phyloP scores from a whole-genome alignment of 2,113 vertebrate genomes.

The Pelobates fuscus region DNA sequence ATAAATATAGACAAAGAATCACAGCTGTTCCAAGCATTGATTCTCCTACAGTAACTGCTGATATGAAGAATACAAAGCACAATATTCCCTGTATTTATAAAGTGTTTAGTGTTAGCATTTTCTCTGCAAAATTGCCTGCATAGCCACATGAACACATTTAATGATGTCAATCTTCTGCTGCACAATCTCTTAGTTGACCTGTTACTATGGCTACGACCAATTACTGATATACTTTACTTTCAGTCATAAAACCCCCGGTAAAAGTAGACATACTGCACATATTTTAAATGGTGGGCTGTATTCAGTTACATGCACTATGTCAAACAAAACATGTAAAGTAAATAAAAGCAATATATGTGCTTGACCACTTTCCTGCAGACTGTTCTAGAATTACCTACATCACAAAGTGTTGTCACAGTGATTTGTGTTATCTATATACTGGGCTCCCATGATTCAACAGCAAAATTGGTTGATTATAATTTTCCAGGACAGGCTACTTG shows the following conservation, averaged over 20 bases:
- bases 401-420: too few relatives aligned
- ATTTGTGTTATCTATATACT: too few relatives aligned
- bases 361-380: too few relatives aligned
- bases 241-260: not conserved
- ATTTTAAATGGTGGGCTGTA: not conserved
- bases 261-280: not conserved
- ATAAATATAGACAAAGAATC: not conserved
- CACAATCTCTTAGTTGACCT: not conserved
- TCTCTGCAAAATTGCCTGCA: not conserved
- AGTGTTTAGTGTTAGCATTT: not conserved
- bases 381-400: too few relatives aligned
- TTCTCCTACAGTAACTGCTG: not conserved
- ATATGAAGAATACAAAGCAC: not conserved
- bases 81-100: not conserved
- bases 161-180: not conserved
- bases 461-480: too few relatives aligned
- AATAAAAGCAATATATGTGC: too few relatives aligned
- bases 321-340: too few relatives aligned
- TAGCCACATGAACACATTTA: not conserved
- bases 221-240: not conserved
- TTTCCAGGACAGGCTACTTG: too few relatives aligned
- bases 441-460: too few relatives aligned
- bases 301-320: too few relatives aligned
- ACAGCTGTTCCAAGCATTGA: not conserved
- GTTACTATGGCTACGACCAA: not conserved